phyloP scores from a whole-genome alignment of 1,140 invertebrate species.

The Pantala flavescens region DNA sequence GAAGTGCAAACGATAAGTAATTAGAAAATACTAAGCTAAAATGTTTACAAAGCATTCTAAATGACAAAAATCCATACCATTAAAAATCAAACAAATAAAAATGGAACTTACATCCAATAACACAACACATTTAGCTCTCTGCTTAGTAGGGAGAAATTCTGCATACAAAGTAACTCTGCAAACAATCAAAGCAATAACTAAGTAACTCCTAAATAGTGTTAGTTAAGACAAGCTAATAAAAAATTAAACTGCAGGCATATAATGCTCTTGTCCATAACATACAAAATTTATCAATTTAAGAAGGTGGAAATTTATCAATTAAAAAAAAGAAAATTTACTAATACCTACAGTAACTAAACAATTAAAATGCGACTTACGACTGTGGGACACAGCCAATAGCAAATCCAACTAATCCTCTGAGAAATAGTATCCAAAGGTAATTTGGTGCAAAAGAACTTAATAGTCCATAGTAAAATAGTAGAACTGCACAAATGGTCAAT shows the following conservation, averaged over 20 bases:
- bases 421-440: constrained; percentile 80
- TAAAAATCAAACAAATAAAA: background rate
- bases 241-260: background rate
- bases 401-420: constrained; percentile 87
- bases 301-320: too few species aligned
- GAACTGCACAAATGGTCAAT: constrained; percentile 71
- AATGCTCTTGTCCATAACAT: too few species aligned
- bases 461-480: constrained; percentile 85
- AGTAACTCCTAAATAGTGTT: constrained; percentile 1
- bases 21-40: too few species aligned
- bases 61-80: too few species aligned
- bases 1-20: too few species aligned
- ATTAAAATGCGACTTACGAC: constrained; percentile 63
- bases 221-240: constrained; percentile 15
- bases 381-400: constrained; percentile 93
- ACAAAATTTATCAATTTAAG: too few species aligned
- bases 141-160: constrained; percentile 87
- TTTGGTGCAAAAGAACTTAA: constrained; percentile 83
- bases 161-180: constrained; percentile 89
- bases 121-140: constrained; percentile 88
- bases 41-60: too few species aligned
- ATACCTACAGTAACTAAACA: background rate
- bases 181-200: constrained; percentile 27
- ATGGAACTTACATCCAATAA: constrained; percentile 74
- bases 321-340: constrained; percentile 19